Conservation (phyloP, 30 jellyfish, hydroid and myxozoan species). For the Cassiopea andromeda region DNA sequence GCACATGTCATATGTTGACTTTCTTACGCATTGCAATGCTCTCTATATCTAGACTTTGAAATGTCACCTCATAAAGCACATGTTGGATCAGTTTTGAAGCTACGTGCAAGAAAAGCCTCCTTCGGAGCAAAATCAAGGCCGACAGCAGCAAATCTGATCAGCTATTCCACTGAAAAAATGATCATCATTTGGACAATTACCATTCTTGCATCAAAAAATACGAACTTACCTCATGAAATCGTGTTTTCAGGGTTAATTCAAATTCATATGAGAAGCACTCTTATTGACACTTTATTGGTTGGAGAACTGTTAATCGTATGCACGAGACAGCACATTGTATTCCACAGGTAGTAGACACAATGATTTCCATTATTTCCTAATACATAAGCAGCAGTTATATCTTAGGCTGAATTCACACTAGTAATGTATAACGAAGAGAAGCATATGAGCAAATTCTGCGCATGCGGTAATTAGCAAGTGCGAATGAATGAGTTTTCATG, state of each 20-base stretch:
- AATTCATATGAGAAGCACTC: constrained; percentile 24
- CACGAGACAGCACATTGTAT: background rate
- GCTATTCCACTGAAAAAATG: constrained; percentile 53
- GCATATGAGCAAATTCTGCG: no score
- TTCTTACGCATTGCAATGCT: background rate
- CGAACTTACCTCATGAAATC: background rate
- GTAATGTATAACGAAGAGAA: no score
- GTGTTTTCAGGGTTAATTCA: background rate
- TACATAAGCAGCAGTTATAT: no score
- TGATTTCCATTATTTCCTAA: no score
- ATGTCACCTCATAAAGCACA: constrained; percentile 60
- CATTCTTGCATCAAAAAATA: background rate
- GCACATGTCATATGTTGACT: background rate
- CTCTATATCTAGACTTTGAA: constrained; percentile 17
- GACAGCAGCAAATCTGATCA: constrained; percentile 18
- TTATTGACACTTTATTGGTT: background rate
- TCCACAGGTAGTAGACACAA: background rate
- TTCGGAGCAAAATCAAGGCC: background rate
- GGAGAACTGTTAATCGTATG: background rate
- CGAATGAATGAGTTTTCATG: no score
- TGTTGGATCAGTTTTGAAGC: constrained; percentile 25
- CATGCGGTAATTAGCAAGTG: no score
- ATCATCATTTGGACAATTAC: constrained; percentile 35
- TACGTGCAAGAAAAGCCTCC: constrained; percentile 30
- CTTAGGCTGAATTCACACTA: no score